These are phyloP conservation scores for Heliothis virescens DNA, from an alignment of 1,140 invertebrate genomes.

Conservation along the genomic window DNA sequence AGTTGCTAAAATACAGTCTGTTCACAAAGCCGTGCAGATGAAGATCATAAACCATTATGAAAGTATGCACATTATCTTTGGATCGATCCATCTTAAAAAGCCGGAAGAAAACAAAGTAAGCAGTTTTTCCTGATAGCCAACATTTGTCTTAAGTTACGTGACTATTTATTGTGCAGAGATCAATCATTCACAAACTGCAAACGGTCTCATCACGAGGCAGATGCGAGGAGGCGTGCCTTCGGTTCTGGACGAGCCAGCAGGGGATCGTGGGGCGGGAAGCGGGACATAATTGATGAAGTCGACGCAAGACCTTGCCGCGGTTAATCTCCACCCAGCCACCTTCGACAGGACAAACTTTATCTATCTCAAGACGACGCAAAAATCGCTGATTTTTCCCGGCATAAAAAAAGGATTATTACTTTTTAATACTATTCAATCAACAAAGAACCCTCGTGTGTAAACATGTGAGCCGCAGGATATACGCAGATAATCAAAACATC, in stretches of 20 bases:
- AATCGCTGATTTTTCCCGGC: conserved; percentile 54
- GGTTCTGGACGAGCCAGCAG: conserved; percentile 50
- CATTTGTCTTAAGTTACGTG: conserved; percentile 41
- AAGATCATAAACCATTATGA: background rate
- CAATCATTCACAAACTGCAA: conserved; percentile 59
- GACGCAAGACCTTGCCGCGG: conserved; percentile 66
- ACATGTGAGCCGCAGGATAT: background rate
- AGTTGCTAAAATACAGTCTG: too few species aligned
- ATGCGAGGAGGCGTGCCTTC: conserved; percentile 53
- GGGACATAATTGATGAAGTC: conserved; percentile 77
- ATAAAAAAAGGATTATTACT: conserved; percentile 44
- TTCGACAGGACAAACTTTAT: conserved; percentile 67
- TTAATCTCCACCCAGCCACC: conserved; percentile 66
- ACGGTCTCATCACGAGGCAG: conserved; percentile 55
- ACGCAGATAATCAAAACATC: background rate
- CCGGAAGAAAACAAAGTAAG: background rate
- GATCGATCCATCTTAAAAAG: background rate
- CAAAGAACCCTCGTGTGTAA: background rate
- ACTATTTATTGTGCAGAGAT: conserved; percentile 43
- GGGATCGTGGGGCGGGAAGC: conserved; percentile 46
- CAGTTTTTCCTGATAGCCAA: conserved; percentile 29
- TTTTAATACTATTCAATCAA: conserved; percentile 25
- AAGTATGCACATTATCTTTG: conserved; percentile 10
- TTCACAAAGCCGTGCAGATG: too few species aligned
- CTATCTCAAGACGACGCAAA: conserved; percentile 52